These are phyloP conservation scores for Myioborus melanocephalus DNA, from an alignment of 2,797 vertebrate genomes.

Conservation along the genomic window DNA sequence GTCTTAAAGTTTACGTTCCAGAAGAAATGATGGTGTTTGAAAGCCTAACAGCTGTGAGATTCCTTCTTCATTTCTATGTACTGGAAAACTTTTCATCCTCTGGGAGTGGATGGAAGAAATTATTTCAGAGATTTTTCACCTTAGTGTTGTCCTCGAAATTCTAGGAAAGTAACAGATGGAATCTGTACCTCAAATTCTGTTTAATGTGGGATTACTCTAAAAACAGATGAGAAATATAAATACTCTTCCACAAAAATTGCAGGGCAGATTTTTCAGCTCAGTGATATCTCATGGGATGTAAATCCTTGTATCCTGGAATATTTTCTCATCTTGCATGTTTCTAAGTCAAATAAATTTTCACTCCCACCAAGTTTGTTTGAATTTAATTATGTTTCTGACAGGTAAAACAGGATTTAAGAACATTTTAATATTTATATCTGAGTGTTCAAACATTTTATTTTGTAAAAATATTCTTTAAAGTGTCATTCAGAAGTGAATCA, in stretches of 20 bases:
- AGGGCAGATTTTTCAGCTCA: background rate
- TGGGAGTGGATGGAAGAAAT: background rate
- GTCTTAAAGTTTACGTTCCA: background rate
- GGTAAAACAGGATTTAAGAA: background rate
- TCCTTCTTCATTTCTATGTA: background rate
- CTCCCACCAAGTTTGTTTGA: background rate
- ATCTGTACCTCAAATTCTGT: background rate
- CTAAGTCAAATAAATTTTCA: background rate
- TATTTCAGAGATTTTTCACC: constrained; percentile 2
- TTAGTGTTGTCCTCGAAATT: background rate
- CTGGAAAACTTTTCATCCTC: background rate
- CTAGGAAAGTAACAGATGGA: background rate
- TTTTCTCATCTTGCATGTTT: background rate
- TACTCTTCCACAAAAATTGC: background rate
- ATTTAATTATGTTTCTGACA: background rate
- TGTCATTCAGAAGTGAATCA: background rate
- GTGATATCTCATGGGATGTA: background rate
- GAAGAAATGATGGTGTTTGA: background rate
- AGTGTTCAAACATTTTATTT: background rate
- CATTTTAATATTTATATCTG: background rate
- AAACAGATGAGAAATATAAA: background rate
- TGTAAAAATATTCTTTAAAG: background rate
- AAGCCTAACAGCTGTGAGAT: background rate
- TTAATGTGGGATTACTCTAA: background rate
- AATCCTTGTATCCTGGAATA: background rate